These are phyloP conservation scores for Microtus oregoni DNA, from an alignment of 2,113 vertebrate species.

Conservation along the genomic window DNA sequence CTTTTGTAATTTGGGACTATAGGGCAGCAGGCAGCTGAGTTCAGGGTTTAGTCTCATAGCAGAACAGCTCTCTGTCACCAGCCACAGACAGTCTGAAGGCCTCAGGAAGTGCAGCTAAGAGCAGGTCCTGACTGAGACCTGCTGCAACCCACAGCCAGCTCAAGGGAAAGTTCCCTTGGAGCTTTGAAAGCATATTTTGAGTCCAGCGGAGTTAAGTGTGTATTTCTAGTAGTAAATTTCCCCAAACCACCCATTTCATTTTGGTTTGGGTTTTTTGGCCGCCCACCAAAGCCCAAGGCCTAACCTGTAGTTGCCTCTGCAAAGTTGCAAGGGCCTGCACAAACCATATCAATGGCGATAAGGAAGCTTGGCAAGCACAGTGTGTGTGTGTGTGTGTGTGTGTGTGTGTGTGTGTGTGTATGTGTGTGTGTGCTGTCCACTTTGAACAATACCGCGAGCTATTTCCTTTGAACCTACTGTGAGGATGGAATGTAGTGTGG, in stretches of 20 bases:
- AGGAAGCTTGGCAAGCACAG: neutral
- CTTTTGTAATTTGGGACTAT: neutral
- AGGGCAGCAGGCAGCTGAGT: neutral
- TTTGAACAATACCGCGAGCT: neutral
- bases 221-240: slow-evolving; percentile 24
- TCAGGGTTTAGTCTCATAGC: neutral
- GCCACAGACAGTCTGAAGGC: neutral
- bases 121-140: neutral
- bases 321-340: neutral
- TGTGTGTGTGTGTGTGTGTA: neutral
- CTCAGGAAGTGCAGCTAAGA: neutral
- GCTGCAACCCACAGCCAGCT: neutral
- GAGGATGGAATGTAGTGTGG: neutral
- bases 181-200: slow-evolving; percentile 25
- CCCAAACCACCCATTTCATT: neutral
- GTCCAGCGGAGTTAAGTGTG: slow-evolving; percentile 14
- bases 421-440: neutral
- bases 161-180: neutral
- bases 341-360: neutral
- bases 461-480: neutral
- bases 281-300: neutral
- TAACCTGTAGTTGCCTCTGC: neutral
- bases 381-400: neutral
- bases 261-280: slow-evolving; percentile 28
- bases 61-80: neutral